A percentile compares a stretch with the other conserved stretches of the same genome.
These are phyloP conservation scores for Sabatieria punctata DNA, from an alignment of 2,888 invertebrate species.

Conservation along the genomic window DNA sequence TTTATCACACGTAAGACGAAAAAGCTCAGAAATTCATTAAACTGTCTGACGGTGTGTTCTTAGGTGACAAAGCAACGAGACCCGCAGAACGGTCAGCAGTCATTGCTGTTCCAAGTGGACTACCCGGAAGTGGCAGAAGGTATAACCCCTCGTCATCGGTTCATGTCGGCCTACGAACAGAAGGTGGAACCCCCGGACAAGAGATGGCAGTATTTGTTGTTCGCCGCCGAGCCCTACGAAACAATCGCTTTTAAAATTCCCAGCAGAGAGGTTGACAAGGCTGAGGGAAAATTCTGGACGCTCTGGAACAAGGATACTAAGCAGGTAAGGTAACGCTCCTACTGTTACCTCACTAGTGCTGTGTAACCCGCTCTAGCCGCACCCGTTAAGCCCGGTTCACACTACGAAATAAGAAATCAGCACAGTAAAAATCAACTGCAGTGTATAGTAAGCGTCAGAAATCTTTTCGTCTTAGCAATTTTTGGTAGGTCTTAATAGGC, in stretches of 20 bases:
- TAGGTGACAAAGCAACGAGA: slow-evolving; percentile 98
- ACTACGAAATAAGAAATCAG: no score
- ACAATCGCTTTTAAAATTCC: slow-evolving; percentile 98
- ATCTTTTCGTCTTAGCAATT: no score
- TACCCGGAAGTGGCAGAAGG: slow-evolving; percentile 44
- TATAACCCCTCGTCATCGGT: slow-evolving; percentile 56
- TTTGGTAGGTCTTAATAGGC: no score
- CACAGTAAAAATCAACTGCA: no score
- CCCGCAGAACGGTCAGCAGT: slow-evolving; percentile 84
- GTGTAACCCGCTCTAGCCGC: no score
- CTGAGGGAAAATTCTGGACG: slow-evolving; percentile 92
- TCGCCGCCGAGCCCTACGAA: slow-evolving; percentile 98
- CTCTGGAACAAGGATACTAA: slow-evolving; percentile 97
- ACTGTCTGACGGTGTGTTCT: slow-evolving; percentile 17
- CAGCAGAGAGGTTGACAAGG: slow-evolving; percentile 94
- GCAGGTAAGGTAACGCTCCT: slow-evolving; percentile 45
- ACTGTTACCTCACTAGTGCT: no score
- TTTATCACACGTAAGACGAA: no score
- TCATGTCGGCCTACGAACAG: slow-evolving; percentile 99
- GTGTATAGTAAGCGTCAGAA: no score
- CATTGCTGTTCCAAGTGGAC: slow-evolving; percentile 67
- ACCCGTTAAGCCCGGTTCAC: no score
- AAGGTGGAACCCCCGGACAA: slow-evolving; percentile 97
- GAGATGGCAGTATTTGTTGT: slow-evolving; percentile 94
- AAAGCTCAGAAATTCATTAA: no score